Evolutionary conservation across 2,797 vertebrate genomes (phyloP).

Genomic region (Dromococcyx pavoninus): DNA sequence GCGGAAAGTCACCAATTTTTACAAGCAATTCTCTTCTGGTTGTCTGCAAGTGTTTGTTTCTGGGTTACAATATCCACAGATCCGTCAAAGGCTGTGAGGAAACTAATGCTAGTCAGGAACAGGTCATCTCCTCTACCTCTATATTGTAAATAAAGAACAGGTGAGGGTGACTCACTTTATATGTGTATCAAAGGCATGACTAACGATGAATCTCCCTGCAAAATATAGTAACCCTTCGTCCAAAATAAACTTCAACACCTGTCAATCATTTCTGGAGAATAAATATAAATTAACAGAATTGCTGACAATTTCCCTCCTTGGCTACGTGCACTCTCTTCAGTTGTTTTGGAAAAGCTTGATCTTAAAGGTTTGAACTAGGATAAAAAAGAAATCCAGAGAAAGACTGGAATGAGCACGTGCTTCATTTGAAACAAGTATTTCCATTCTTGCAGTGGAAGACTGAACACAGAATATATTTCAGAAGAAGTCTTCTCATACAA

Average conservation of each 20-base stretch:
- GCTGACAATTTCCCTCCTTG: not conserved
- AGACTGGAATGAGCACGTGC: not conserved
- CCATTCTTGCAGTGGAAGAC: not conserved
- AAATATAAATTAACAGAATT: constrained; percentile 1
- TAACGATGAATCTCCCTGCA: constrained; percentile 36
- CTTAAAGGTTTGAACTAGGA: not conserved
- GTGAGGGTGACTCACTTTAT: constrained; percentile 16
- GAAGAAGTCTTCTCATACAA: not conserved
- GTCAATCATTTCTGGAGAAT: not conserved
- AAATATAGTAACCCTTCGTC: constrained; percentile 5
- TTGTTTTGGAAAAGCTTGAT: not conserved
- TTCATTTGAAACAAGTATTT: not conserved
- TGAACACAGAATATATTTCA: not conserved
- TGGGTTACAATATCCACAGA: not conserved
- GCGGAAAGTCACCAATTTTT: not conserved
- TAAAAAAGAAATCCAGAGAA: not conserved
- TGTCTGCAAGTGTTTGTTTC: not conserved
- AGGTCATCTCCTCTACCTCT: constrained; percentile 9
- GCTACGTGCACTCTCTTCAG: not conserved
- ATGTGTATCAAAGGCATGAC: not conserved
- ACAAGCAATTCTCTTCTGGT: not conserved
- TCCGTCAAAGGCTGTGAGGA: not conserved
- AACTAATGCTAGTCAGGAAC: not conserved
- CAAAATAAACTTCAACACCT: constrained; percentile 8
- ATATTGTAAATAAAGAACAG: not conserved